Evolutionary conservation across 64 coral and sea anemone species (phyloP).

Genomic region (Dendrophyllia cribrosa): DNA sequence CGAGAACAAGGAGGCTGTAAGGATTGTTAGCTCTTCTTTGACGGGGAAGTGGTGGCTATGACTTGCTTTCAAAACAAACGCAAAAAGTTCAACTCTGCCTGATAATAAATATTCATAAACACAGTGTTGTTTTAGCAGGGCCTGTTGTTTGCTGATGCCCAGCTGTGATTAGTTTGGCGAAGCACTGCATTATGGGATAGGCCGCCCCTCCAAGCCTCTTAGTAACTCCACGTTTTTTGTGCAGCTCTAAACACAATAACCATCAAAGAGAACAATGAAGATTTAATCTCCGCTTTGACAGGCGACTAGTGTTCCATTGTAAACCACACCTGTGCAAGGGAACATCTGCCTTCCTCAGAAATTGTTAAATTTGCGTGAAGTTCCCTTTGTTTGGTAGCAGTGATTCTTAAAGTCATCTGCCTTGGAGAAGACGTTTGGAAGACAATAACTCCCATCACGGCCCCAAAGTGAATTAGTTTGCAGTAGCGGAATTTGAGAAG

Average conservation of each 20-base stretch:
- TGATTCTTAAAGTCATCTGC: constrained; percentile 7
- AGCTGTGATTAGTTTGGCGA: constrained; percentile 34
- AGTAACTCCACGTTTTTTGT: constrained; percentile 30
- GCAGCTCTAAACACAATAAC: constrained; percentile 7
- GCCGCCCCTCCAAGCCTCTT: constrained; percentile 25
- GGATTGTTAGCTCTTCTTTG: background rate
- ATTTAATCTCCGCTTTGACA: constrained; percentile 56
- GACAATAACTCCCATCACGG: constrained; percentile 15
- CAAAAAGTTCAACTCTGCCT: constrained; percentile 22
- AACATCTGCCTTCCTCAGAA: constrained; percentile 47
- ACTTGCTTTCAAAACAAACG: constrained; percentile 44
- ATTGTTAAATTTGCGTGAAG: constrained; percentile 51
- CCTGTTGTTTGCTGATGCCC: constrained; percentile 46
- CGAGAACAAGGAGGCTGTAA: background rate
- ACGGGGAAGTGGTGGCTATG: constrained; percentile 2
- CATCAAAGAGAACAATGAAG: constrained; percentile 29
- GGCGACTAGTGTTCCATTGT: constrained; percentile 53
- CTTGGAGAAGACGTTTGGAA: constrained; percentile 1
- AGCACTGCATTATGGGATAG: constrained; percentile 46
- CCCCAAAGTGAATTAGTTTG: constrained; percentile 5
- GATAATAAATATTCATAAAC: constrained; percentile 26
- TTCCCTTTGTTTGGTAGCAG: constrained; percentile 30
- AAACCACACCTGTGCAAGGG: constrained; percentile 25
- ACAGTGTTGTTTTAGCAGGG: constrained; percentile 21
- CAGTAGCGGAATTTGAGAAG: constrained; percentile 29